Conservation (phyloP, 1,140 invertebrate genomes). For the Onthophagus taurus region DNA sequence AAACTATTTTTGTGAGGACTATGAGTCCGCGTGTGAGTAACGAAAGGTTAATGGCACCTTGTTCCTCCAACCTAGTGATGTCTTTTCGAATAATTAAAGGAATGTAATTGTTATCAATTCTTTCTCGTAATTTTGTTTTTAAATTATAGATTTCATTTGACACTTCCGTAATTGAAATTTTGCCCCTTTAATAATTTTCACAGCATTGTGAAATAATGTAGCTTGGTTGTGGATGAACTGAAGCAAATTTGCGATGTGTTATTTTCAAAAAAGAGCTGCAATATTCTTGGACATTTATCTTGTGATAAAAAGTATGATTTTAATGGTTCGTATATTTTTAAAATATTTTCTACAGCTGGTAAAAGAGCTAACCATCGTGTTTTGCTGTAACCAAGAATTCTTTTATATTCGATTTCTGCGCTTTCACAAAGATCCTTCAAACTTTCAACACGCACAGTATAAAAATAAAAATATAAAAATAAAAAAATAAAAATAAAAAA, state of each 20-base stretch:
- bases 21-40: no score
- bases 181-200: constrained; percentile 12
- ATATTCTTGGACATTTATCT: constrained; percentile 23
- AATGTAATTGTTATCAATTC: constrained; percentile 5
- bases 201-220: constrained; percentile 10
- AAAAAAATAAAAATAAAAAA: no score
- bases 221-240: constrained; percentile 14
- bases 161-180: constrained; percentile 14
- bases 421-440: constrained; percentile 10
- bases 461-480: constrained; percentile 2
- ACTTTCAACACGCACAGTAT: constrained; percentile 8
- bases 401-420: constrained; percentile 16
- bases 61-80: constrained; percentile 12
- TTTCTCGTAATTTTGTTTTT: constrained; percentile 12
- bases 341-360: constrained; percentile 22
- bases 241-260: constrained; percentile 18
- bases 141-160: constrained; percentile 15
- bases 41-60: constrained; percentile 10
- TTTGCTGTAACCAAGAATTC: constrained; percentile 16
- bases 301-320: constrained; percentile 27
- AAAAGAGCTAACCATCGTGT: constrained; percentile 22
- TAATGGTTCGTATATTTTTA: constrained; percentile 25
- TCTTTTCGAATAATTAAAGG: constrained; percentile 9
- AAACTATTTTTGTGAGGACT: no score
- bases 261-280: constrained; percentile 26